Evolutionary conservation across 2,888 invertebrate genomes (phyloP).

Genomic region (Polymixis flavicincta): DNA sequence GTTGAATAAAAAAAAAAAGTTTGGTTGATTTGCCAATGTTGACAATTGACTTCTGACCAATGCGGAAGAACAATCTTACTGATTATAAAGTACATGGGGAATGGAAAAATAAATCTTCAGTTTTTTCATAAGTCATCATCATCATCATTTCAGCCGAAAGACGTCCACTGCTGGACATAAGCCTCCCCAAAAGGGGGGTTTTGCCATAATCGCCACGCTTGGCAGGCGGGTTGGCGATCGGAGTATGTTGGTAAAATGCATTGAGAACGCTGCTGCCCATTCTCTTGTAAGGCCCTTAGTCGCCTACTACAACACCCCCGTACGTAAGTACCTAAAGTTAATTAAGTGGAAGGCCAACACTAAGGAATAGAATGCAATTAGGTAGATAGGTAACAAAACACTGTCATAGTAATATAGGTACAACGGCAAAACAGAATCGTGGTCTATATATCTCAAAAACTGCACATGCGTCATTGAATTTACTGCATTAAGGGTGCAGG

Average conservation of each 20-base stretch:
- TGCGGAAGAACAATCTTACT: too few relatives aligned
- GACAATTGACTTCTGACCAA: neutral
- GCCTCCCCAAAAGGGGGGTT: too few relatives aligned
- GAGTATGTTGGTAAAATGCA: too few relatives aligned
- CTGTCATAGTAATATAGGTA: too few relatives aligned
- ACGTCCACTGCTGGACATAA: too few relatives aligned
- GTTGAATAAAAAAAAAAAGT: neutral
- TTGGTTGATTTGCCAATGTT: neutral
- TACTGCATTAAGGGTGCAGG: constrained; percentile 31
- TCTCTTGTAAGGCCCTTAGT: too few relatives aligned
- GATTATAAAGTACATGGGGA: neutral
- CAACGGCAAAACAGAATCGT: neutral
- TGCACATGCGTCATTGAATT: constrained; percentile 6
- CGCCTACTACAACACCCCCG: too few relatives aligned
- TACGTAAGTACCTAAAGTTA: too few relatives aligned
- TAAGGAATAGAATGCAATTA: neutral
- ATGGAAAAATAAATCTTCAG: neutral
- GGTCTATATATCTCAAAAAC: constrained; percentile 10
- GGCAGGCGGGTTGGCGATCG: too few relatives aligned
- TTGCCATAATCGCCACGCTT: too few relatives aligned
- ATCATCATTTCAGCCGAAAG: too few relatives aligned
- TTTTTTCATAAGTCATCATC: neutral
- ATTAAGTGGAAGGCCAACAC: neutral
- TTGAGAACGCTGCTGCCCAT: too few relatives aligned
- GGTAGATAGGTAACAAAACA: neutral